These are phyloP conservation scores for Gymnocheta viridis DNA, from an alignment of 2,888 invertebrate species.

Conservation along the genomic window DNA sequence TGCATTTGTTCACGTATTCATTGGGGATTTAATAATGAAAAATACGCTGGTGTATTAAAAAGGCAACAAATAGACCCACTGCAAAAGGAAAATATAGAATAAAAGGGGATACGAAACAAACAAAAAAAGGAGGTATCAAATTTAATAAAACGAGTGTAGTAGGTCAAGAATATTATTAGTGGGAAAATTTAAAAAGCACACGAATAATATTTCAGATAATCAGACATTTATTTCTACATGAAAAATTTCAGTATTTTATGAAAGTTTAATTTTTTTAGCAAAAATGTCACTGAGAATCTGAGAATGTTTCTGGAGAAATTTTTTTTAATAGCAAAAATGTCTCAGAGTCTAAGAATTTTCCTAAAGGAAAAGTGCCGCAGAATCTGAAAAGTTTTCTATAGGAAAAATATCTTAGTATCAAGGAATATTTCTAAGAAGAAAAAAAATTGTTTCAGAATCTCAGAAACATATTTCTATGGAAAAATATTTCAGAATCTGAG, in stretches of 20 bases:
- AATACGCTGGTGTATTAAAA: conserved; percentile 39
- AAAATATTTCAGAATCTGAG: not conserved
- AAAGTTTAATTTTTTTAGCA: no score
- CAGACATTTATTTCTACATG: no score
- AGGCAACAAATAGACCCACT: conserved; percentile 25
- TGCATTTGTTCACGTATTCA: conserved; percentile 45
- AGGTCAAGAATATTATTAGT: no score
- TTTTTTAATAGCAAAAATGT: no score
- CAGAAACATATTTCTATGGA: no score
- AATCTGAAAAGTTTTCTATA: not conserved
- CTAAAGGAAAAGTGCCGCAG: not conserved
- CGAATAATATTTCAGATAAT: no score
- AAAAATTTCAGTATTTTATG: no score
- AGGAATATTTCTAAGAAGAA: not conserved
- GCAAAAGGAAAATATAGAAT: not conserved
- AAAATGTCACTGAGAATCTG: no score
- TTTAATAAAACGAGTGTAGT: not conserved
- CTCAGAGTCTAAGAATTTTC: not conserved
- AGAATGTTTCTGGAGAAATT: no score
- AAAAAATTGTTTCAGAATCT: not conserved
- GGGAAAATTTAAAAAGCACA: no score
- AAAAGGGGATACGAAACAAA: not conserved
- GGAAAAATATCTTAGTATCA: not conserved
- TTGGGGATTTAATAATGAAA: conserved; percentile 50
- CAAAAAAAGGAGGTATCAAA: not conserved